Evolutionary conservation across 2,797 vertebrate species (phyloP).

Genomic region (Labeo calbasu): DNA sequence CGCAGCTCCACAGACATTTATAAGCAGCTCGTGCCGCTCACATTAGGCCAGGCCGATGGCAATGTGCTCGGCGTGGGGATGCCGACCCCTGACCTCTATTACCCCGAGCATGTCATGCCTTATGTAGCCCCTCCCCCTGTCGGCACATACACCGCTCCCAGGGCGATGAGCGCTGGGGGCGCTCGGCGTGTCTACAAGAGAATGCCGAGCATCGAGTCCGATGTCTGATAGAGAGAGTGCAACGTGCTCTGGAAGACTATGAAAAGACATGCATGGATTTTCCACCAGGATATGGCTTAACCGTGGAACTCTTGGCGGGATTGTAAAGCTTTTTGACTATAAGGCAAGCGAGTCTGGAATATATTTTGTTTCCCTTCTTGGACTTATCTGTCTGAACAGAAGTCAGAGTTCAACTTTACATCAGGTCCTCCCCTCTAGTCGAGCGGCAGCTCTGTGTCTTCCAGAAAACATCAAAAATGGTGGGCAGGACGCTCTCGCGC

Average conservation of each 20-base stretch:
- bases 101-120: slow-evolving; percentile 94
- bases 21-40: slow-evolving; percentile 91
- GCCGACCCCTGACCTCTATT: slow-evolving; percentile 84
- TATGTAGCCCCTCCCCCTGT: slow-evolving; percentile 88
- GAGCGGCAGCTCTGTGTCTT: slow-evolving; percentile 59
- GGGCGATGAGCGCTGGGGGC: slow-evolving; percentile 92
- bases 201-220: slow-evolving; percentile 99
- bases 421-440: slow-evolving; percentile 59
- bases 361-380: slow-evolving; percentile 52
- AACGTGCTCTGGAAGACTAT: neutral
- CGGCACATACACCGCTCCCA: slow-evolving; percentile 88
- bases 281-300: slow-evolving; percentile 45
- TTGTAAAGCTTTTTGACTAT: slow-evolving; percentile 52
- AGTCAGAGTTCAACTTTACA: slow-evolving; percentile 46
- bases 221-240: slow-evolving; percentile 83
- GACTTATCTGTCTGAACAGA: slow-evolving; percentile 48
- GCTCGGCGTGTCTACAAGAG: slow-evolving; percentile 96
- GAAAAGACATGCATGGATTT: slow-evolving; percentile 51
- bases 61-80: slow-evolving; percentile 60
- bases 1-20: slow-evolving; percentile 91
- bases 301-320: slow-evolving; percentile 40
- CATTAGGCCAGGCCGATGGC: slow-evolving; percentile 76
- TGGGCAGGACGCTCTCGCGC: slow-evolving; percentile 41
- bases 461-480: slow-evolving; percentile 53
- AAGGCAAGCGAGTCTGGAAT: slow-evolving; percentile 42